phyloP scores from a whole-genome alignment of 1,140 invertebrate genomes.

The Drosophila serrata region DNA sequence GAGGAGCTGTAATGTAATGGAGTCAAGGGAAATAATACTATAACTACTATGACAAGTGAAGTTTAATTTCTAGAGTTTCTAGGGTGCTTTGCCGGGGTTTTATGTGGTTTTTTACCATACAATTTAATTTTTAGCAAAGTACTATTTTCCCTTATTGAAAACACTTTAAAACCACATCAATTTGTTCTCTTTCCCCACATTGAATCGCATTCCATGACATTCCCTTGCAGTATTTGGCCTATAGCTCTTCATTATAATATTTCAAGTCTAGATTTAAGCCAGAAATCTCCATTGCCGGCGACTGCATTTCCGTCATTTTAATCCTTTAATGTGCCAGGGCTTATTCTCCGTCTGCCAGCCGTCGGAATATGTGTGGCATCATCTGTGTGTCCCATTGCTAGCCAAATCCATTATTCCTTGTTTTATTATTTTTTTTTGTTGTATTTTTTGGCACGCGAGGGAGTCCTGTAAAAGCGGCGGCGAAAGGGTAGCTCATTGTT shows the following conservation, averaged over 20 bases:
- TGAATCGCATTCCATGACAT: not conserved
- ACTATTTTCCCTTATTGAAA: not conserved
- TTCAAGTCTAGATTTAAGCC: slow-evolving; percentile 35
- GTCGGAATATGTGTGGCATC: slow-evolving; percentile 42
- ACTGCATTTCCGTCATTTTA: slow-evolving; percentile 64
- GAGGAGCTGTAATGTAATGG: not conserved
- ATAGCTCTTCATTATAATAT: not conserved
- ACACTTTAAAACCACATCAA: not conserved
- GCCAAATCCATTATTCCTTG: slow-evolving; percentile 58
- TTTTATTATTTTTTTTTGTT: slow-evolving; percentile 26
- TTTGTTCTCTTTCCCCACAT: not conserved
- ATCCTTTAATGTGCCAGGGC: slow-evolving; percentile 60
- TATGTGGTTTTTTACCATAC: not conserved
- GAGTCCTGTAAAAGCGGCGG: slow-evolving; percentile 16
- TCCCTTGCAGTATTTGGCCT: not conserved
- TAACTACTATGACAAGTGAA: not conserved
- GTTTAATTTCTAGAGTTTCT: not conserved
- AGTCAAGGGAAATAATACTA: not conserved
- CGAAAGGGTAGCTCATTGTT: slow-evolving; percentile 64
- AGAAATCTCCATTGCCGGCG: slow-evolving; percentile 13
- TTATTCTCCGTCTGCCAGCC: slow-evolving; percentile 17
- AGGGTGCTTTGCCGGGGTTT: too few relatives aligned
- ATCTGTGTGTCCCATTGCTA: slow-evolving; percentile 43
- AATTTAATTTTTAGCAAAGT: not conserved
- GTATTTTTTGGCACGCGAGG: slow-evolving; percentile 24